Conservation (phyloP, 2,113 vertebrate genomes). For the Chinchilla lanigera region DNA sequence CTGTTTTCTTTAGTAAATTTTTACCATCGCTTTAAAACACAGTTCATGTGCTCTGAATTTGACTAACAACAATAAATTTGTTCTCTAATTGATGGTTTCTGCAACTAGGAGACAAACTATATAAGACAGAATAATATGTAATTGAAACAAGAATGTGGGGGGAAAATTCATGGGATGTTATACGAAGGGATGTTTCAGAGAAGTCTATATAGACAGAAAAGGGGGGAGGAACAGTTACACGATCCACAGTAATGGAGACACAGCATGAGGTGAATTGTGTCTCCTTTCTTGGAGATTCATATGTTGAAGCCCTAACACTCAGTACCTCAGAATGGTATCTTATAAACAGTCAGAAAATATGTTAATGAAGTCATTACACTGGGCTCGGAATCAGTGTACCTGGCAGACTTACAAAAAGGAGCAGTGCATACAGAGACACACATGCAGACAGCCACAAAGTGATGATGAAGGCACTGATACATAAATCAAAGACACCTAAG, state of each 20-base stretch:
- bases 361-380: neutral
- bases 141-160: neutral
- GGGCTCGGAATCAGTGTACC: neutral
- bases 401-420: neutral
- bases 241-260: neutral
- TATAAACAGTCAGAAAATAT: neutral
- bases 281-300: accelerated
- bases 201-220: neutral
- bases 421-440: neutral
- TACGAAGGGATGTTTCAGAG: neutral
- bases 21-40: neutral
- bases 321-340: neutral
- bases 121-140: neutral
- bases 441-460: neutral
- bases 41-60: neutral
- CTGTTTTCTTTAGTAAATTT: neutral
- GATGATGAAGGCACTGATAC: neutral
- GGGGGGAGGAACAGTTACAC: neutral
- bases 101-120: neutral
- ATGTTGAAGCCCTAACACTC: neutral
- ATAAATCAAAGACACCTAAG: neutral
- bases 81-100: neutral
- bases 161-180: neutral
- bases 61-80: neutral
- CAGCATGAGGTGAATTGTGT: neutral